Base-by-base conservation (phyloP, 2,797 vertebrate species). In the Malacoraja senta region DNA sequence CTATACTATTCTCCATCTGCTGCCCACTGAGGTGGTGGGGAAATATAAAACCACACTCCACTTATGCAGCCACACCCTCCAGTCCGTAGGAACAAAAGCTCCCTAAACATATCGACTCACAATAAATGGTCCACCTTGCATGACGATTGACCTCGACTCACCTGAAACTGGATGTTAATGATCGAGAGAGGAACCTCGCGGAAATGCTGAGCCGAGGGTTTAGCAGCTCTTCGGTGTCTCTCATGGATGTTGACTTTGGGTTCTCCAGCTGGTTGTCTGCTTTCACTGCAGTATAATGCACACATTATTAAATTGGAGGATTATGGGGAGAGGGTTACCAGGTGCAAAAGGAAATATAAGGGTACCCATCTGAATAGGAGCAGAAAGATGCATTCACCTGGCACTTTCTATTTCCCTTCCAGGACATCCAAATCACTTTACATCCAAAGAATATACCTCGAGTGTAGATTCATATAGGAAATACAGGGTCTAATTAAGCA, bases 171-270 rank as follows among this genome's bases (percentile, higher is more conserved):
- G 90, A 92, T 8, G 90, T 76, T 71, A 92, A 71, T 24, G 90
- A 92, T 29, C 71, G 71, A n/a, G 90, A 92, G 65, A 92, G 71
- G 90, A 92, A 92, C 17, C 15, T 92, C 15, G 90, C 90, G 15
- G 90, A 92, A n/a, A 92, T 92, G 38, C 90, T 92, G 12, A 92
- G 90, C 24, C 90, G 65, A 53, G 90, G 35, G 71, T 92, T 92
- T 3, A 92, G 24, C 38, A 92, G 35, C 1, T 72, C 90, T 19
- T 92, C 24, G 1, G 35, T 72, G 68, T 92, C 90, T 76, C 71
- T 76, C 32, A 19, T 32, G 21, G 44, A 44, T 44, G 29, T 26
- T 15, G 71, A 74, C 90, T 76, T 72, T 38, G 26, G 90, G 9
- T 44, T 53, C 4, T 76, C 90, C 90, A 72, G 38, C 8, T 26